Percentiles rank a stretch among this genome's conserved stretches.
Conservation (phyloP, 30 jellyfish, hydroid and myxozoan genomes). For the Clytia hemisphaerica region DNA sequence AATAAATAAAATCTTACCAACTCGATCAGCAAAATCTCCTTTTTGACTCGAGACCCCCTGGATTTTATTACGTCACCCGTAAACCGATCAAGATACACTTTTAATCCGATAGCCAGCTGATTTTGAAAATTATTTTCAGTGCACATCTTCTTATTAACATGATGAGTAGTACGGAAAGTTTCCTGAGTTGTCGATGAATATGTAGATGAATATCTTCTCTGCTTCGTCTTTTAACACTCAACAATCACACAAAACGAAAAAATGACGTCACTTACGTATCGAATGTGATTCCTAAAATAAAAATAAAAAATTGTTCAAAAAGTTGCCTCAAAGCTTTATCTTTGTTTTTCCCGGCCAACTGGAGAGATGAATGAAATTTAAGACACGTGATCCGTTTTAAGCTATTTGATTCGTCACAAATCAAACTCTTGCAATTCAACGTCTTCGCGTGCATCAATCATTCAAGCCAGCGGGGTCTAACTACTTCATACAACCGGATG, state of each 20-base stretch:
- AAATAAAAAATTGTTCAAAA: not conserved
- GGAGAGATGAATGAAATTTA: not conserved
- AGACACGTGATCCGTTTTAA: no score
- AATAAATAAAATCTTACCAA: not conserved
- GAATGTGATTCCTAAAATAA: conserved; percentile 72
- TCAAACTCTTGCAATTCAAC: not conserved
- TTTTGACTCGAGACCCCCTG: not conserved
- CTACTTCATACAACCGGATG: no score
- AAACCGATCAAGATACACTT: not conserved
- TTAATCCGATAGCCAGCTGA: not conserved
- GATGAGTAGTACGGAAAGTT: no score
- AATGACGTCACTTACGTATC: conserved; percentile 61
- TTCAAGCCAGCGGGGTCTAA: no score
- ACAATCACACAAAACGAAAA: not conserved
- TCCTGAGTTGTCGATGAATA: no score
- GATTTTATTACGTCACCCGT: not conserved
- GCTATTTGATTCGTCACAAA: no score
- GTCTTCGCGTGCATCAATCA: no score
- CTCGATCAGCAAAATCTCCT: not conserved
- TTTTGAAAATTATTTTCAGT: no score
- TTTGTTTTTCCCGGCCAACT: not conserved
- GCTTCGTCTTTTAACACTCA: no score
- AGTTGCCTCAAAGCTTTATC: not conserved
- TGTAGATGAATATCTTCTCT: no score
- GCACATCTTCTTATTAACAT: no score